Percentiles rank a stretch among this genome's conserved stretches.
These are phyloP conservation scores for Hydrophis major DNA, from an alignment of 2,797 vertebrate species.

Conservation along the genomic window DNA sequence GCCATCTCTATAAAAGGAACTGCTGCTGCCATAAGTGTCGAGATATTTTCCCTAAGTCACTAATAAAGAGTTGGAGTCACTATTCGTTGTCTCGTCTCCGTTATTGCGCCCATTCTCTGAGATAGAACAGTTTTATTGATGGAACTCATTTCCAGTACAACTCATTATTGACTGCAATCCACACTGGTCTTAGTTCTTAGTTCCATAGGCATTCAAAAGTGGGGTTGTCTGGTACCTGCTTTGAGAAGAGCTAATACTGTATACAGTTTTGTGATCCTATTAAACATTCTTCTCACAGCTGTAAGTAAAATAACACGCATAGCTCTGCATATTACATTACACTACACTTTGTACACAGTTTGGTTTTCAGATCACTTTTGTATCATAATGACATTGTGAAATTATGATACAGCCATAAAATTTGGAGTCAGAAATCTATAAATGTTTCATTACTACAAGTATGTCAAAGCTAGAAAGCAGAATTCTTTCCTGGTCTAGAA, in stretches of 20 bases:
- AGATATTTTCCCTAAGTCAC: too few relatives aligned
- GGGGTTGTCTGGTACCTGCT: neutral
- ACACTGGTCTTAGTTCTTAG: neutral
- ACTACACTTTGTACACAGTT: neutral
- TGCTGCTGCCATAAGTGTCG: too few relatives aligned
- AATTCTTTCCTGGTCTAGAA: neutral
- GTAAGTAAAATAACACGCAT: neutral
- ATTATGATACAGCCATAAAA: neutral
- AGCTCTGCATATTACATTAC: neutral
- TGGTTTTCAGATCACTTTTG: neutral
- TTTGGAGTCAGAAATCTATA: neutral
- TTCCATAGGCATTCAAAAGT: neutral
- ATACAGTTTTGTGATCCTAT: neutral
- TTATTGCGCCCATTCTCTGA: too few relatives aligned
- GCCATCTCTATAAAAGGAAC: too few relatives aligned
- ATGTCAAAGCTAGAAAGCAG: neutral
- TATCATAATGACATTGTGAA: neutral
- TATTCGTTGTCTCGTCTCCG: too few relatives aligned
- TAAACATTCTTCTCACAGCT: neutral
- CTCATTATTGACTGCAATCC: neutral
- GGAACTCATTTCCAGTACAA: neutral
- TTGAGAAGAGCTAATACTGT: neutral
- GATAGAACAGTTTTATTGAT: neutral
- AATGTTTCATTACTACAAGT: neutral
- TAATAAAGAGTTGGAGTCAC: too few relatives aligned